Percentiles rank a stretch among this genome's conserved stretches.
These are phyloP conservation scores for Sciurus niger DNA, from an alignment of 2,113 vertebrate species.

Conservation along the genomic window DNA sequence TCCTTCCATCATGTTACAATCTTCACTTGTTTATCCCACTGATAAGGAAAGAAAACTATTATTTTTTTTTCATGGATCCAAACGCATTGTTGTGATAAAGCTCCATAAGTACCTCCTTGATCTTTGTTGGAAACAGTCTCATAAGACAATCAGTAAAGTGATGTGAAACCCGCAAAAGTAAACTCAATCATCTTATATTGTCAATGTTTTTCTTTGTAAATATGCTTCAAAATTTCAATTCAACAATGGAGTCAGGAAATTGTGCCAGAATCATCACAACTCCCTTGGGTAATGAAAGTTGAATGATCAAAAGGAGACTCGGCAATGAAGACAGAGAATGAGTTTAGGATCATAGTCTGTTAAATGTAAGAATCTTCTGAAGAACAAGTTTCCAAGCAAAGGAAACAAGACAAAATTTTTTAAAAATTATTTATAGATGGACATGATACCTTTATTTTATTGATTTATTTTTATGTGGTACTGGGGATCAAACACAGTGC, in stretches of 20 bases:
- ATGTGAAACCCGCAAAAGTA: not conserved
- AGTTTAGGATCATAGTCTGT: not conserved
- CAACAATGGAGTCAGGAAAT: not conserved
- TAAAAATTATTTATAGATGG: no score
- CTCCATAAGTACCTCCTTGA: not conserved
- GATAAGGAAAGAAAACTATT: not conserved
- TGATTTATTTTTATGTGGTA: no score
- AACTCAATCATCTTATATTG: not conserved
- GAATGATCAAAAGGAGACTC: not conserved
- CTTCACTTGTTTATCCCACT: not conserved
- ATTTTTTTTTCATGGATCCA: not conserved
- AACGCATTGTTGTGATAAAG: not conserved
- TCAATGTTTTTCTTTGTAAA: not conserved
- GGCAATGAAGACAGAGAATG: not conserved
- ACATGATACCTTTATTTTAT: no score
- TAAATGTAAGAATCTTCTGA: not conserved
- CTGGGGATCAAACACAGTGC: no score
- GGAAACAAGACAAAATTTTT: not conserved
- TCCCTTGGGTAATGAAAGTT: slow-evolving; percentile 18
- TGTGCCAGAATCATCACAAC: slow-evolving; percentile 12
- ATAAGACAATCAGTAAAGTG: not conserved
- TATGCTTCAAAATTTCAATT: not conserved
- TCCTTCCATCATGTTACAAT: not conserved
- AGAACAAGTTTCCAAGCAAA: not conserved
- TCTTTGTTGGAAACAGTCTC: not conserved